Percentiles rank a stretch among this genome's conserved stretches.
Conservation (phyloP, 2,797 vertebrate genomes). For the Octomys mimax region DNA sequence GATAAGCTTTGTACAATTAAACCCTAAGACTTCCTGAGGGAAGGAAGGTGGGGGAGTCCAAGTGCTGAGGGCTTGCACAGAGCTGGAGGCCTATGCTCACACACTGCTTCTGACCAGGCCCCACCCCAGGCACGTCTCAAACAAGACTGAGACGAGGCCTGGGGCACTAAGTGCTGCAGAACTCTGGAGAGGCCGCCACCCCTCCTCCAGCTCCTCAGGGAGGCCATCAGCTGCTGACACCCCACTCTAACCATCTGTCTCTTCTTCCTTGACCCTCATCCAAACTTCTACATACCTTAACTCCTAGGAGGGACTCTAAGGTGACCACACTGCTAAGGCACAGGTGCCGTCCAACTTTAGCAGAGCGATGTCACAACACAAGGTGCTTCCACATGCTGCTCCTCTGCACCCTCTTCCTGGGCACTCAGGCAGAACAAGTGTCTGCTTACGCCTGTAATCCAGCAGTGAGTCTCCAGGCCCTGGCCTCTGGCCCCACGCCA, state of each 20-base stretch:
- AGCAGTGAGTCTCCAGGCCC: neutral
- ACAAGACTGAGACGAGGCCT: neutral
- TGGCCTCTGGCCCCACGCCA: neutral
- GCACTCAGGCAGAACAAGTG: neutral
- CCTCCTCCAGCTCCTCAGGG: neutral
- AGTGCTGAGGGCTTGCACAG: neutral
- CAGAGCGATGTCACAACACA: neutral
- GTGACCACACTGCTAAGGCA: neutral
- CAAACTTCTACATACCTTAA: fast-evolving
- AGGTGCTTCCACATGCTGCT: neutral
- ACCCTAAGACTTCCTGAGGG: neutral
- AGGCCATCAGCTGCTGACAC: neutral
- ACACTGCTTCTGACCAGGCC: neutral
- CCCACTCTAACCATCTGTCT: no score
- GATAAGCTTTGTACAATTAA: neutral
- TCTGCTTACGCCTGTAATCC: neutral
- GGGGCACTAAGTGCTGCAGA: neutral
- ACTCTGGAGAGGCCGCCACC: neutral
- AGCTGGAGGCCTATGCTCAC: neutral
- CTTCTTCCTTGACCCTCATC: neutral
- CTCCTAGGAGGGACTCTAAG: neutral
- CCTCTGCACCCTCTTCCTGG: neutral
- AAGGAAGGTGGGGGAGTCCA: no score
- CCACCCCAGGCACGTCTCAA: neutral
- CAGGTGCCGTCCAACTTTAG: neutral